These are phyloP conservation scores for Eulimnadia texana DNA, from an alignment of 1,140 invertebrate genomes.

Conservation along the genomic window DNA sequence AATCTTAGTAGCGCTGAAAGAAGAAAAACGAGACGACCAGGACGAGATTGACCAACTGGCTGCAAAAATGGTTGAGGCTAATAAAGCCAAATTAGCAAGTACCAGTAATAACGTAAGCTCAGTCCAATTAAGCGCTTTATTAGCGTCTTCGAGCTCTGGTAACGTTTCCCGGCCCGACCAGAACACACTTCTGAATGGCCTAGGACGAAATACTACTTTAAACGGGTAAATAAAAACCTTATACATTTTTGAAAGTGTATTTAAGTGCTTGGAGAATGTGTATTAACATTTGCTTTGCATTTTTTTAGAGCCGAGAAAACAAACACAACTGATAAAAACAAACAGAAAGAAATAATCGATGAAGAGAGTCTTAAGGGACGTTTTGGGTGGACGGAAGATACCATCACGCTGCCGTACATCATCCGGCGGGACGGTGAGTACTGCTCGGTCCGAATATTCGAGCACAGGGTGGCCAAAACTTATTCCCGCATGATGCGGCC, in stretches of 20 bases:
- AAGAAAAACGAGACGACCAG: conserved; percentile 54
- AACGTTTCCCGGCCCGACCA: neutral
- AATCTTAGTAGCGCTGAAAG: conserved; percentile 52
- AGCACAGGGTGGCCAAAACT: conserved; percentile 40
- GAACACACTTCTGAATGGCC: neutral
- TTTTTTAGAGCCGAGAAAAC: no score
- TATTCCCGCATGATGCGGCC: conserved; percentile 64
- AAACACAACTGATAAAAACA: neutral
- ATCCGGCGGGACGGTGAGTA: conserved; percentile 67
- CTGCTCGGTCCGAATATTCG: conserved; percentile 82
- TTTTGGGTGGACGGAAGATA: conserved; percentile 63
- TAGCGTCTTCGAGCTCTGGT: neutral
- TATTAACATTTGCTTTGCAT: no score
- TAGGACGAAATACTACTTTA: neutral
- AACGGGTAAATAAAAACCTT: neutral
- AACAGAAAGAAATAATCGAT: conserved; percentile 34
- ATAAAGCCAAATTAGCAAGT: conserved; percentile 46
- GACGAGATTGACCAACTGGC: conserved; percentile 70
- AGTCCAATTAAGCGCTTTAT: neutral
- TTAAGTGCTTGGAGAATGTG: no score
- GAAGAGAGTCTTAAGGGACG: conserved; percentile 65
- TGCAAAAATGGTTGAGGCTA: conserved; percentile 68
- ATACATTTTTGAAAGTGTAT: no score
- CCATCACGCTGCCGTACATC: conserved; percentile 62
- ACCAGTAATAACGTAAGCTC: neutral